phyloP scores from a whole-genome alignment of 2,797 vertebrate genomes.

The Anas bahamensis region DNA sequence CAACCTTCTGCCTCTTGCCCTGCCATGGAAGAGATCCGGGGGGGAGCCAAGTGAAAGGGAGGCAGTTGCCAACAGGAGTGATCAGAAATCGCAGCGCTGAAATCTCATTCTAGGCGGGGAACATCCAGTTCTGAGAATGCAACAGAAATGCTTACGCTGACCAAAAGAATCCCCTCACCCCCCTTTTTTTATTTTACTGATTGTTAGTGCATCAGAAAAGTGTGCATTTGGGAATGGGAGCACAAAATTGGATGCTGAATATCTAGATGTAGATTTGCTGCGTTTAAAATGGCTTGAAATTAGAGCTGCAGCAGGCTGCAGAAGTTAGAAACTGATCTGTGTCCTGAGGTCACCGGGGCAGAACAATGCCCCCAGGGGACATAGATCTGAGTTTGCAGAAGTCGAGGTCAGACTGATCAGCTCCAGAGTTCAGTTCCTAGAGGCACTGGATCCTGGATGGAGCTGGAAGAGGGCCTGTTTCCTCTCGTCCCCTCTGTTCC shows the following conservation, averaged over 20 bases:
- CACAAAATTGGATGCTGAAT: background rate
- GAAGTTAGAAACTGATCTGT: background rate
- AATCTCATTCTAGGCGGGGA: slow-evolving; percentile 2
- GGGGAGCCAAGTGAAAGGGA: background rate
- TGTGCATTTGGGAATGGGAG: background rate
- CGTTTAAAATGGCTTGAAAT: background rate
- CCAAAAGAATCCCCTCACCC: background rate
- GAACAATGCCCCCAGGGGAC: background rate
- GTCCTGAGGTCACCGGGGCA: background rate
- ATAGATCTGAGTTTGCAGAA: background rate
- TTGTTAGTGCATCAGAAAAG: background rate
- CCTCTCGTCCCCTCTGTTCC: background rate
- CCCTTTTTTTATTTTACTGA: background rate
- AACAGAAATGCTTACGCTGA: background rate
- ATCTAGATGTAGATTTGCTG: background rate
- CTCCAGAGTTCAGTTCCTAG: background rate
- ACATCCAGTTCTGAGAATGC: slow-evolving; percentile 31
- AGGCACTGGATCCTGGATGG: background rate
- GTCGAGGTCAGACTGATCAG: background rate
- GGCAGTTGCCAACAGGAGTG: background rate
- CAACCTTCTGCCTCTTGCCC: background rate
- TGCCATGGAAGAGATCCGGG: background rate
- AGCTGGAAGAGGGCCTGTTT: background rate
- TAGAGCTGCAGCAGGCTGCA: background rate
- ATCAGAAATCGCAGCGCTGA: slow-evolving; percentile 12